Evolutionary conservation across 2,113 vertebrate species (phyloP).

Genomic region (Sula dactylatra): DNA sequence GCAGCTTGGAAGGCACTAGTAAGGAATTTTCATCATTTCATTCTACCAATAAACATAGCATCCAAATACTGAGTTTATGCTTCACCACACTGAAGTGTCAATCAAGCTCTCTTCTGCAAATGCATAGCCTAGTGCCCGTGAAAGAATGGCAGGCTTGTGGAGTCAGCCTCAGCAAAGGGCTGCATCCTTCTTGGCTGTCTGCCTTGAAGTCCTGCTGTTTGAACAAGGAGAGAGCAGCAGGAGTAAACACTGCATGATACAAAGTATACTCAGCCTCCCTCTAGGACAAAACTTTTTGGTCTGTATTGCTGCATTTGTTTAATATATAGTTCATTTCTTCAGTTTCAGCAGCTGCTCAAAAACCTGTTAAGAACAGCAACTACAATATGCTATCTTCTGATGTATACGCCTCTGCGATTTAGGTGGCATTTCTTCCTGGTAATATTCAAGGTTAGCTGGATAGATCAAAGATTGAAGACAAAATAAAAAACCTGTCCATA

Average conservation of each 20-base stretch:
- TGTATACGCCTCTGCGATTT: background rate
- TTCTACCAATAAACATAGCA: background rate
- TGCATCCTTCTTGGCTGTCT: background rate
- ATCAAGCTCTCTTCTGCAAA: background rate
- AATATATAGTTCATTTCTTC: background rate
- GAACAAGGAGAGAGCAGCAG: background rate
- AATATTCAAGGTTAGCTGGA: background rate
- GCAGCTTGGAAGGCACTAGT: background rate
- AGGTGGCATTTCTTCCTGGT: background rate
- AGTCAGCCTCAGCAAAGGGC: background rate
- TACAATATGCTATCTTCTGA: background rate
- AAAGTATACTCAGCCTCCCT: background rate
- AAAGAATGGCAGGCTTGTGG: background rate
- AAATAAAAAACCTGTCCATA: background rate
- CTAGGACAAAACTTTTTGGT: background rate
- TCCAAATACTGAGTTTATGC: background rate
- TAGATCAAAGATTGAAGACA: background rate
- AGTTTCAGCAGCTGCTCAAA: background rate
- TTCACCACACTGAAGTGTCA: background rate
- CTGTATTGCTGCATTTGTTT: background rate
- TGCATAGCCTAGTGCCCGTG: background rate
- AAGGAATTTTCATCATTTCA: background rate
- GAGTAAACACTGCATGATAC: background rate
- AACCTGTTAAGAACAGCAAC: background rate
- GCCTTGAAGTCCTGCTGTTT: background rate